Conservation (phyloP, 2,113 vertebrate species). For the Panurus biarmicus region DNA sequence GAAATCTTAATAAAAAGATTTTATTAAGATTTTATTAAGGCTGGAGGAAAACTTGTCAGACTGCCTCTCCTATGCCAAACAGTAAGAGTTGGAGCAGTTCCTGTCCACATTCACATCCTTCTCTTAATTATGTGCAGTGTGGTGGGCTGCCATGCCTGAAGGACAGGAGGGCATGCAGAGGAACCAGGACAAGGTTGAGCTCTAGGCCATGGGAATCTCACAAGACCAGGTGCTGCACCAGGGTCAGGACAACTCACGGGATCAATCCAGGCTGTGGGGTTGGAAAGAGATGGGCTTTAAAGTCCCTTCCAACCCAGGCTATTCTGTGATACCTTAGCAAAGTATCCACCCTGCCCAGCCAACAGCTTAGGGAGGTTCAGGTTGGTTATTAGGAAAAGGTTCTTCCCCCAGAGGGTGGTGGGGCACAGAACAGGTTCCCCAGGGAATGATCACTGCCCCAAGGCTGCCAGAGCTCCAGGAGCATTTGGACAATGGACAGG, state of each 20-base stretch:
- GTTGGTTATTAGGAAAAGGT: not conserved
- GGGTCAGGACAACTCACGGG: no score
- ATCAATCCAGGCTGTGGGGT: not conserved
- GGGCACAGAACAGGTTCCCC: not conserved
- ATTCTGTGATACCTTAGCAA: not conserved
- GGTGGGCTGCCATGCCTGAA: not conserved
- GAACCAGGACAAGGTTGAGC: not conserved
- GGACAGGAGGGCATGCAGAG: not conserved
- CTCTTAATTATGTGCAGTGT: not conserved
- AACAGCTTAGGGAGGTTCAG: not conserved
- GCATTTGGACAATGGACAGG: accelerated
- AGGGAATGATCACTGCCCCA: not conserved
- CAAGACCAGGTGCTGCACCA: not conserved
- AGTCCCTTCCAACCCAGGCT: not conserved
- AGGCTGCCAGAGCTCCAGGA: not conserved
- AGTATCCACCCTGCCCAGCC: not conserved
- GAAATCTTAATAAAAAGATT: not conserved
- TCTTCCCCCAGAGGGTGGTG: not conserved
- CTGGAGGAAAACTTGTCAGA: not conserved
- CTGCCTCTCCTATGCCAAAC: not conserved
- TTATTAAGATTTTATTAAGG: no score
- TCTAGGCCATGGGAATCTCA: not conserved
- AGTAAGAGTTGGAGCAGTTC: not conserved
- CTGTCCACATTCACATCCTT: not conserved
- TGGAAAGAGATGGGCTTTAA: not conserved